Percentiles rank a stretch among this genome's conserved stretches.
Conservation (phyloP, 2,797 vertebrate genomes). For the Lemur catta region DNA sequence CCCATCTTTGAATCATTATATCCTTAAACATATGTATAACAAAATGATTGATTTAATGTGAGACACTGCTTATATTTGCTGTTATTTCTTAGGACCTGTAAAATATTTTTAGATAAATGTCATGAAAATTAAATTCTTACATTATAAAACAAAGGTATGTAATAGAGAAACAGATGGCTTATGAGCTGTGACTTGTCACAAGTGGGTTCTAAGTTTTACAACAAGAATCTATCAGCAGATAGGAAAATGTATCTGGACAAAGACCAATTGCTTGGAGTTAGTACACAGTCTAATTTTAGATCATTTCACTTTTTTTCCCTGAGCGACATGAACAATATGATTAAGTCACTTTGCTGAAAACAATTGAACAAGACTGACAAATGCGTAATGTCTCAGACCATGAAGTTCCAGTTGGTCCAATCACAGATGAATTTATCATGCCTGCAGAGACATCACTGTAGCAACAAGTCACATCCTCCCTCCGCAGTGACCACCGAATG, state of each 20-base stretch:
- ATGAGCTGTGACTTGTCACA: constrained; percentile 79
- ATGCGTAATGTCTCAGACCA: constrained; percentile 75
- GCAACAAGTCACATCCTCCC: constrained; percentile 34
- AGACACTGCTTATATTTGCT: constrained; percentile 30
- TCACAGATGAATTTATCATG: constrained; percentile 72
- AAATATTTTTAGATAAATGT: constrained; percentile 71
- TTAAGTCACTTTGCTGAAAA: constrained; percentile 75
- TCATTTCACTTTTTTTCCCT: neutral
- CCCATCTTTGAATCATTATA: neutral
- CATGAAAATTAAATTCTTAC: constrained; percentile 81
- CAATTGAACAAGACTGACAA: constrained; percentile 78
- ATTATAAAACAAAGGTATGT: constrained; percentile 75
- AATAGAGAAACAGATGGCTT: constrained; percentile 80
- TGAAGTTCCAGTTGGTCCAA: constrained; percentile 77
- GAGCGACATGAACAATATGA: constrained; percentile 69
- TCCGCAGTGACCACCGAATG: constrained; percentile 53
- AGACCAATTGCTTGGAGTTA: constrained; percentile 68
- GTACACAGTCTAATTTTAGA: constrained; percentile 78
- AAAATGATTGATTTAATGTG: constrained; percentile 46
- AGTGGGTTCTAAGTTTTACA: constrained; percentile 74
- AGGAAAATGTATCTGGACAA: constrained; percentile 76
- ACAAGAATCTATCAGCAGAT: constrained; percentile 75
- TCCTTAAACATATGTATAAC: neutral
- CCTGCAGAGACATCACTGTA: constrained; percentile 58
- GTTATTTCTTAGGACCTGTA: constrained; percentile 49